Base-by-base conservation (phyloP, 2,113 vertebrate genomes). In the Mesocricetus auratus region DNA sequence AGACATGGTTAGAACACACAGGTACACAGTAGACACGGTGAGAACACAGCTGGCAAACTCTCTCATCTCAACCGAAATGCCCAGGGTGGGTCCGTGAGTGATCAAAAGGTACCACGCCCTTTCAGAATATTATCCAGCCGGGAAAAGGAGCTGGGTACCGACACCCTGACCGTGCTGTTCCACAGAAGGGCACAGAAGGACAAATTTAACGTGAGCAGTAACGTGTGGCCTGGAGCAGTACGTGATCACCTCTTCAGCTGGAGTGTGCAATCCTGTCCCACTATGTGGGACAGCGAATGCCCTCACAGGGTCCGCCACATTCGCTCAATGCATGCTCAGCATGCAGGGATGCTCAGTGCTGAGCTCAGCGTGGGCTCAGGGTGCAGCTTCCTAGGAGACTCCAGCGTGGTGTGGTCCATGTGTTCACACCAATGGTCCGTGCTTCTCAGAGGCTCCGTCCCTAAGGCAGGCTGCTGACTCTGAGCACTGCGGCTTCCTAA, bases 11-110 rank as follows among this genome's bases (percentile, higher is more conserved):
- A n/a, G n/a, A n/a, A n/a, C n/a, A n/a, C n/a, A n/a, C n/a, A n/a
- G n/a, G n/a, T n/a, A n/a, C n/a, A n/a, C n/a, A n/a, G n/a, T 10
- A 36, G 29, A 33, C 0, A 0, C 0, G 11, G n/a, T 66, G 39
- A 77, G 53, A 3, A 64, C 7, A 9, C 0, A 50, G 4, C 0
- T 5, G 12, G 26, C 29, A 13, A 94, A 58, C 45, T 7, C 5
- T 36, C 64, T 58, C 22, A 22, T 13, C 13, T 75, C 86, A 45
- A 66, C 58, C 47, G 64, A 11, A 39, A 39, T 0, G 2, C 33
- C 69, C 86, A 42, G 19, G 1, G 21, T 0, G 45, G 66, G 7
- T 0, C 5, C 0, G 6, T 1, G 39, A 21, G 45, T 17, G 10
- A 36, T 33, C 22, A 9, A 19, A 60, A 31, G 4, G 21, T 2